phyloP scores from a whole-genome alignment of 2,797 vertebrate genomes.

The Rhinophrynus dorsalis region DNA sequence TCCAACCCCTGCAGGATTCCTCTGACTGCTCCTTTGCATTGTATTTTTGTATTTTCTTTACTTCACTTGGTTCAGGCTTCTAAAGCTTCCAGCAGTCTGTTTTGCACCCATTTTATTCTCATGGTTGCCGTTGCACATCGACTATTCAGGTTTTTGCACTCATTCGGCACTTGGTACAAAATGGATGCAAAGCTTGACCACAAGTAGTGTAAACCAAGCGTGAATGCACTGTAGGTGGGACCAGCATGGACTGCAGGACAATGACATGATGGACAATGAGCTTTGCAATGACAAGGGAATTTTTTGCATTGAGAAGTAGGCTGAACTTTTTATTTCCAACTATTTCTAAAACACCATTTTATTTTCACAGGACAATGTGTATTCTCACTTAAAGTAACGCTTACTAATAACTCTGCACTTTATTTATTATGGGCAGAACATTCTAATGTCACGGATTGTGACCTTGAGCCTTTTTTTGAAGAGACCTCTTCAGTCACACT shows the following conservation, averaged over 20 bases:
- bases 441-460: too few relatives aligned
- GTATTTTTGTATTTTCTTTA: constrained; percentile 17
- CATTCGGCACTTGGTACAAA: constrained; percentile 35
- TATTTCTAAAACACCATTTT: constrained; percentile 14
- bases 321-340: neutral
- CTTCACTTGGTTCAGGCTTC: constrained; percentile 56
- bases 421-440: too few relatives aligned
- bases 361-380: constrained; percentile 9
- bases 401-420: too few relatives aligned
- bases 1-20: neutral
- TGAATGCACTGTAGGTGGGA: constrained; percentile 30
- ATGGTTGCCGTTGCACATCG: neutral
- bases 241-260: neutral
- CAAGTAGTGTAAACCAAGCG: constrained; percentile 1
- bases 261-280: neutral
- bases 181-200: constrained; percentile 16
- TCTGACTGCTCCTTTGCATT: constrained; percentile 37
- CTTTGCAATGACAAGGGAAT: neutral
- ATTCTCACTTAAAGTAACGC: constrained; percentile 11
- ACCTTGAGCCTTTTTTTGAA: too few relatives aligned
- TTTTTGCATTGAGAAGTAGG: neutral
- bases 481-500: too few relatives aligned
- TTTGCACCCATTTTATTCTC: constrained; percentile 19
- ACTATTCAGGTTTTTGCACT: constrained; percentile 45
- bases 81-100: constrained; percentile 46